Percentiles rank a stretch among this genome's conserved stretches.
These are phyloP conservation scores for Myoxocephalus aenaeus DNA, from an alignment of 2,797 vertebrate species.

Conservation along the genomic window DNA sequence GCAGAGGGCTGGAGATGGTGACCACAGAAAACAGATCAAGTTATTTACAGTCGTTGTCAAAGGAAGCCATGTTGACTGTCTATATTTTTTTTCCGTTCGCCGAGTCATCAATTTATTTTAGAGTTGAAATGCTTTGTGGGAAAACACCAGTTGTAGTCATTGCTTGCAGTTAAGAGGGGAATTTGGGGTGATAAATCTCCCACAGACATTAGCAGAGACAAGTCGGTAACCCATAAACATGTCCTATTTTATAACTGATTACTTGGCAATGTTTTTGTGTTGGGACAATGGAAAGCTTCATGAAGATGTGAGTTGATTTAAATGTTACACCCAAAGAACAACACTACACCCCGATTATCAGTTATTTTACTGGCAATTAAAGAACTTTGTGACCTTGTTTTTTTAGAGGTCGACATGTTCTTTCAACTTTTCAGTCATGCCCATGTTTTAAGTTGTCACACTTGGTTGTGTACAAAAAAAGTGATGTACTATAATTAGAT, in stretches of 20 bases:
- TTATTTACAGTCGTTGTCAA: neutral
- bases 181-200: conserved; percentile 29
- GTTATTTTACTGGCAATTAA: neutral
- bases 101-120: conserved; percentile 43
- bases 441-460: neutral
- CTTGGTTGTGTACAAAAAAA: neutral
- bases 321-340: neutral
- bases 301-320: neutral
- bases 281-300: neutral
- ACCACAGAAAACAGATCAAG: neutral
- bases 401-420: neutral
- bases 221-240: conserved; percentile 23
- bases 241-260: neutral
- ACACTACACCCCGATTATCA: neutral
- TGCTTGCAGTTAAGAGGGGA: neutral
- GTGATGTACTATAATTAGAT: neutral
- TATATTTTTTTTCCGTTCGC: neutral
- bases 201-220: conserved; percentile 26
- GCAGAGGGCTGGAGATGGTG: neutral
- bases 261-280: neutral
- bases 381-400: neutral
- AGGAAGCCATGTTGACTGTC: neutral
- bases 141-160: conserved; percentile 44
- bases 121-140: conserved; percentile 19
- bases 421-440: neutral